These are phyloP conservation scores for Esox masquinongy DNA, from an alignment of 2,797 vertebrate species.

Conservation along the genomic window DNA sequence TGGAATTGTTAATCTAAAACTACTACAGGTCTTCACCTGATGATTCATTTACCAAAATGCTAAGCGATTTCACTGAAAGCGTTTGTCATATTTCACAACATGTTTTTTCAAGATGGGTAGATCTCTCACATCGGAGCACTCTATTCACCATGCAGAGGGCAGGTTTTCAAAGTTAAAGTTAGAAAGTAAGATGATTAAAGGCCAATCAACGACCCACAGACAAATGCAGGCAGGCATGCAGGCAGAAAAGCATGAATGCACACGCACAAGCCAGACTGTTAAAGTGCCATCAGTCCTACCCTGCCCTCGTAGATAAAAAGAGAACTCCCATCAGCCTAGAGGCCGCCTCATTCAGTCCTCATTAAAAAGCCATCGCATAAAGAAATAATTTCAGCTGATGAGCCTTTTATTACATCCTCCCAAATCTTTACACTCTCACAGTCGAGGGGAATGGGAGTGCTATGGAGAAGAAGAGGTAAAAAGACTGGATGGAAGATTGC, in stretches of 20 bases:
- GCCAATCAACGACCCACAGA: conserved; percentile 45
- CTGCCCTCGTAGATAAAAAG: conserved; percentile 73
- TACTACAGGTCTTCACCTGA: background rate
- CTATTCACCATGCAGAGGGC: background rate
- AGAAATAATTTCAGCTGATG: conserved; percentile 72
- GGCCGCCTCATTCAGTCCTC: conserved; percentile 69
- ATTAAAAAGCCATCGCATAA: conserved; percentile 77
- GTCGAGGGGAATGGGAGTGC: conserved; percentile 40
- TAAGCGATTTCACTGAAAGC: background rate
- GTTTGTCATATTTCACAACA: background rate
- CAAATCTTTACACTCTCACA: conserved; percentile 62
- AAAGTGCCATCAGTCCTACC: conserved; percentile 63
- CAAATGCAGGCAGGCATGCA: background rate
- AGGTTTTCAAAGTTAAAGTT: conserved; percentile 35
- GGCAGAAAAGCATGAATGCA: conserved; percentile 28
- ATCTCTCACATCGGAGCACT: background rate
- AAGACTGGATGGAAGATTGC: background rate
- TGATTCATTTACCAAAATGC: background rate
- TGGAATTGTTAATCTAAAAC: background rate
- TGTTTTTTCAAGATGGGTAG: background rate
- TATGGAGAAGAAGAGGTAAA: background rate
- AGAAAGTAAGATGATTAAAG: conserved; percentile 52
- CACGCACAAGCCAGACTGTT: conserved; percentile 39
- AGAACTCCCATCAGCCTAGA: conserved; percentile 61
- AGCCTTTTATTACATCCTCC: conserved; percentile 71